These are phyloP conservation scores for Oxyura jamaicensis DNA, from an alignment of 2,113 vertebrate species.

Conservation along the genomic window DNA sequence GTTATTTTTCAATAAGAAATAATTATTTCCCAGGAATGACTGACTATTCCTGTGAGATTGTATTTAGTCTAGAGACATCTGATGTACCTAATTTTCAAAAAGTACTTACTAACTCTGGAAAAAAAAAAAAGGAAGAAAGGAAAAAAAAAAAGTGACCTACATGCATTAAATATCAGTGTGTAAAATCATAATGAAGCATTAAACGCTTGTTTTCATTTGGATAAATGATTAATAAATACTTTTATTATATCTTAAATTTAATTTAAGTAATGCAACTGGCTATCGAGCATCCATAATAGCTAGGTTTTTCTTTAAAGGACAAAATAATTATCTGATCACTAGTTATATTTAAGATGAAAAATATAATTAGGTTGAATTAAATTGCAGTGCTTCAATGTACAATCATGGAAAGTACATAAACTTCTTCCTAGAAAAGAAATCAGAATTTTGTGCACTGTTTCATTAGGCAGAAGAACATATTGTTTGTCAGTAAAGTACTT, in stretches of 20 bases:
- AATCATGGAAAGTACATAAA: not conserved
- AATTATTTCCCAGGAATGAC: not conserved
- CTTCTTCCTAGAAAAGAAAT: not conserved
- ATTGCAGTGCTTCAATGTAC: not conserved
- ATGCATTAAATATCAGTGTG: not conserved
- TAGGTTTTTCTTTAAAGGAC: not conserved
- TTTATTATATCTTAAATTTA: not conserved
- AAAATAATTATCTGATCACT: not conserved
- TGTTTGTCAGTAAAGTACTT: constrained; percentile 16
- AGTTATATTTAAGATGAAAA: not conserved
- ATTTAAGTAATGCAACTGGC: not conserved
- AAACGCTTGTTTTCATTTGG: not conserved
- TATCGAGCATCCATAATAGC: not conserved
- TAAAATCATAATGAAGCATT: not conserved
- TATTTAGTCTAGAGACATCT: not conserved
- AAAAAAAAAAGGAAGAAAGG: not conserved
- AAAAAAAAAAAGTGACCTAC: not conserved
- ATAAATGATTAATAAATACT: not conserved
- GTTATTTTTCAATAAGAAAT: not conserved
- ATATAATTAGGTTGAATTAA: not conserved
- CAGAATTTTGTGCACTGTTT: constrained; percentile 56
- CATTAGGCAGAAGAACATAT: constrained; percentile 29
- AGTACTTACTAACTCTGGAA: not conserved
- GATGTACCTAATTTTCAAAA: not conserved
- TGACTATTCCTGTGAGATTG: not conserved